Percentiles rank a stretch among this genome's conserved stretches.
Evolutionary conservation across 2,113 vertebrate species (phyloP).

Genomic region (Plecturocebus donacophilus): DNA sequence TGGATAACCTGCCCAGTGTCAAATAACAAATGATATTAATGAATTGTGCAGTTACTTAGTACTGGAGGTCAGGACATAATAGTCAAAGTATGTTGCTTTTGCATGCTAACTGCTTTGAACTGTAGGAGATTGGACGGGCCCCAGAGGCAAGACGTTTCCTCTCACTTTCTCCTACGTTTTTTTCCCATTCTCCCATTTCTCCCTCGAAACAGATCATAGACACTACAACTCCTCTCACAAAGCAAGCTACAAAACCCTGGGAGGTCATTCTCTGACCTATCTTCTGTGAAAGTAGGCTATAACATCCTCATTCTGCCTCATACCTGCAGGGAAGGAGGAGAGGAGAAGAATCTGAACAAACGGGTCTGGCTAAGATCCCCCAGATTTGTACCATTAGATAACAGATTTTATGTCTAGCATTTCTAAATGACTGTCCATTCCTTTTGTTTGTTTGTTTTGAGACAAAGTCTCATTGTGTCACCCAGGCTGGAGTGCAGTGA

Average conservation of each 20-base stretch:
- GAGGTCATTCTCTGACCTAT: not conserved
- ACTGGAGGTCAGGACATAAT: too few relatives aligned
- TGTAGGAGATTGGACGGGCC: not conserved
- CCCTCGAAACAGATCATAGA: not conserved
- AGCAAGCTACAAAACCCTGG: not conserved
- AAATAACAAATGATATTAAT: not conserved
- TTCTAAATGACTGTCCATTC: not conserved
- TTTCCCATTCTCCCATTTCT: not conserved
- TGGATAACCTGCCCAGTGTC: not conserved
- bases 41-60: not conserved
- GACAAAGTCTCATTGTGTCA: too few relatives aligned
- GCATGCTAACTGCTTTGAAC: not conserved
- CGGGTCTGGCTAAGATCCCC: not conserved
- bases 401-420: not conserved
- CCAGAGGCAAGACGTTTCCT: not conserved
- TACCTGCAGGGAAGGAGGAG: not conserved
- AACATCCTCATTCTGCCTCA: not conserved
- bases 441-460: not conserved
- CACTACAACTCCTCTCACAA: not conserved
- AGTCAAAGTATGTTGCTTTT: not conserved
- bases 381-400: not conserved
- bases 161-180: too few relatives aligned
- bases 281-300: not conserved
- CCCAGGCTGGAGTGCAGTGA: too few relatives aligned
- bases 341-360: not conserved